Evolutionary conservation across 2,113 vertebrate species (phyloP).

Genomic region (Clinocottus analis): DNA sequence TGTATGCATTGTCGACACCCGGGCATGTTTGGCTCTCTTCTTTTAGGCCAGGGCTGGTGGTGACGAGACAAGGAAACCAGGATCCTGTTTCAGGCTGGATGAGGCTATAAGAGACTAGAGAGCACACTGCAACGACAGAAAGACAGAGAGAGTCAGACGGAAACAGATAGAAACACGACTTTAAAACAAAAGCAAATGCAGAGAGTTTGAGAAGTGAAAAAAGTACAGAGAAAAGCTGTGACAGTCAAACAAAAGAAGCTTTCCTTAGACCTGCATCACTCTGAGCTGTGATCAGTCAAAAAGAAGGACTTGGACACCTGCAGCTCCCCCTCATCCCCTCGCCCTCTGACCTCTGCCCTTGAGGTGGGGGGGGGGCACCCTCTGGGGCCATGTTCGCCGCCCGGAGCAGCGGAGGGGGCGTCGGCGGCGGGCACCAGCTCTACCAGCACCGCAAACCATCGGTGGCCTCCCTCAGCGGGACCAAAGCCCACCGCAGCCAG

Average conservation of each 20-base stretch:
- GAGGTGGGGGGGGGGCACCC: constrained; percentile 43
- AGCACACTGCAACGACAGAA: constrained; percentile 53
- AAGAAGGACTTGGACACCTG: constrained; percentile 16
- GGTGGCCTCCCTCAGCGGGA: constrained; percentile 81
- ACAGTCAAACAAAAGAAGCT: neutral
- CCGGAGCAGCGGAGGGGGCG: constrained; percentile 84
- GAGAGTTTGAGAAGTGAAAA: constrained; percentile 3
- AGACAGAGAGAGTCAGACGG: constrained; percentile 34
- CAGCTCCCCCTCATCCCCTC: constrained; percentile 23
- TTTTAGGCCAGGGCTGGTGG: constrained; percentile 72
- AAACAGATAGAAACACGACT: constrained; percentile 7
- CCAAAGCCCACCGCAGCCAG: constrained; percentile 76
- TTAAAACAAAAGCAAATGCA: neutral
- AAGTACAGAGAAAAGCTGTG: neutral
- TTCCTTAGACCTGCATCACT: neutral
- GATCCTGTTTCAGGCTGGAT: constrained; percentile 90
- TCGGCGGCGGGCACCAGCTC: constrained; percentile 81
- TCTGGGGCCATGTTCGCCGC: constrained; percentile 87
- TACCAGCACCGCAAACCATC: constrained; percentile 85
- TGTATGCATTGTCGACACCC: constrained; percentile 69
- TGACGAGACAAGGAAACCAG: constrained; percentile 75
- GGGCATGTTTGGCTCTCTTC: constrained; percentile 78
- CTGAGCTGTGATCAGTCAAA: neutral
- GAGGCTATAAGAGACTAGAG: constrained; percentile 85
- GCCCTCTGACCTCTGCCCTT: constrained; percentile 52